phyloP scores from a whole-genome alignment of 92 coral and sea anemone genomes.

The Heliopora coerulea region DNA sequence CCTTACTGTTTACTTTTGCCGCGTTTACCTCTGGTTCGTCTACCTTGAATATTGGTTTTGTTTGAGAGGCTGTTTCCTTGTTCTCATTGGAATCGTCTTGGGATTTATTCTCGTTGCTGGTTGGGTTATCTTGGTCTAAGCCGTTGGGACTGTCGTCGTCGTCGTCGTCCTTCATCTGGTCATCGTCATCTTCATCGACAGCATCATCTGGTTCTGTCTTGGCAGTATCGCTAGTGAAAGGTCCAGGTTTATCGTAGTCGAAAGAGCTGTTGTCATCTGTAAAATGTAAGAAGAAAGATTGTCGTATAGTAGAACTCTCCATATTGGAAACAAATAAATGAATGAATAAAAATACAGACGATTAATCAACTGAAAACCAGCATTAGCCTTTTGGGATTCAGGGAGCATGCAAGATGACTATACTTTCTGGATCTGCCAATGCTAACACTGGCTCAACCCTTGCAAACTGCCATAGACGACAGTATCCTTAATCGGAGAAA shows the following conservation, averaged over 20 bases:
- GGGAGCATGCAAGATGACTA: no score
- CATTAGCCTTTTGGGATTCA: no score
- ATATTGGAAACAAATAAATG: no score
- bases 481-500: no score
- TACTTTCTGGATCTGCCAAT: no score
- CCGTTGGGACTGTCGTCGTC: slow-evolving; percentile 10
- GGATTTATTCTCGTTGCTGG: not conserved
- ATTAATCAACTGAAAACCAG: no score
- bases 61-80: not conserved
- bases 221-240: not conserved
- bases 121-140: slow-evolving; percentile 5
- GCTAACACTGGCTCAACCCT: no score
- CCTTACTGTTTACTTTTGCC: not conserved
- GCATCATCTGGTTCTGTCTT: slow-evolving; percentile 3
- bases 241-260: not conserved
- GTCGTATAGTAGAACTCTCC: not conserved
- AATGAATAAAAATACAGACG: no score
- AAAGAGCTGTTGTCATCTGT: slow-evolving; percentile 17
- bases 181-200: slow-evolving; percentile 15
- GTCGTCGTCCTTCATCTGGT: slow-evolving; percentile 18
- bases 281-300: not conserved
- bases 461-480: no score
- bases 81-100: not conserved
- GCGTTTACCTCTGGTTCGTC: slow-evolving; percentile 20
- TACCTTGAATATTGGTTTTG: slow-evolving; percentile 8